phyloP scores from a whole-genome alignment of 2,797 vertebrate genomes.

The Gambelia wislizenii region DNA sequence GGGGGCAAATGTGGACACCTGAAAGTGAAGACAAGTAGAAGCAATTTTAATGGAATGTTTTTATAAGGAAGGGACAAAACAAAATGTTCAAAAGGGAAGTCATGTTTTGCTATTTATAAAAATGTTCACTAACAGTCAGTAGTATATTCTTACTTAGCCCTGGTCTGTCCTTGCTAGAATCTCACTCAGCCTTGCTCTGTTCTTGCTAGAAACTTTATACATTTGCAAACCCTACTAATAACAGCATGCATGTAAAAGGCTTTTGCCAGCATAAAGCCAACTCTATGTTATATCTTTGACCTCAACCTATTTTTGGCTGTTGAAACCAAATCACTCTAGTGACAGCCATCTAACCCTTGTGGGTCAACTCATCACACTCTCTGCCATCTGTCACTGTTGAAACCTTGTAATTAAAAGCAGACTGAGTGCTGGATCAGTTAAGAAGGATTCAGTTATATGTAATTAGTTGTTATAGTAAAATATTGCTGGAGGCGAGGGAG shows the following conservation, averaged over 20 bases:
- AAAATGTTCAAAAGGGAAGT: neutral
- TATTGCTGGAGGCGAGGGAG: neutral
- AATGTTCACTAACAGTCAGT: neutral
- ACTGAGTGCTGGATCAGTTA: slow-evolving; percentile 66
- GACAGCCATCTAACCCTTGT: slow-evolving; percentile 59
- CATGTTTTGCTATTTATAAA: neutral
- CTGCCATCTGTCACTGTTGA: slow-evolving; percentile 65
- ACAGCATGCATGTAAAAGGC: slow-evolving; percentile 37
- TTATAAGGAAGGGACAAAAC: neutral
- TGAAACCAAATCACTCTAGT: slow-evolving; percentile 57
- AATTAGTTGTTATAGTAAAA: neutral
- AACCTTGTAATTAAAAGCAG: slow-evolving; percentile 63
- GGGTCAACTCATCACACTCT: slow-evolving; percentile 63
- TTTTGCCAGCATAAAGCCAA: slow-evolving; percentile 61
- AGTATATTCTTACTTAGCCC: neutral
- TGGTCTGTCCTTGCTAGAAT: neutral
- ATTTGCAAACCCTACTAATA: neutral
- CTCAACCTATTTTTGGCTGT: slow-evolving; percentile 55
- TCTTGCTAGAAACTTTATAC: neutral
- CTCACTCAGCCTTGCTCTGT: neutral
- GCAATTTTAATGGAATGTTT: neutral
- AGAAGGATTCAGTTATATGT: neutral
- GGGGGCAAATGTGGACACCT: neutral
- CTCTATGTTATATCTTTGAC: slow-evolving; percentile 58
- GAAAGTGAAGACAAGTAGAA: neutral